Evolutionary conservation across 2,888 invertebrate species (phyloP).

Genomic region (Gymnocheta viridis): DNA sequence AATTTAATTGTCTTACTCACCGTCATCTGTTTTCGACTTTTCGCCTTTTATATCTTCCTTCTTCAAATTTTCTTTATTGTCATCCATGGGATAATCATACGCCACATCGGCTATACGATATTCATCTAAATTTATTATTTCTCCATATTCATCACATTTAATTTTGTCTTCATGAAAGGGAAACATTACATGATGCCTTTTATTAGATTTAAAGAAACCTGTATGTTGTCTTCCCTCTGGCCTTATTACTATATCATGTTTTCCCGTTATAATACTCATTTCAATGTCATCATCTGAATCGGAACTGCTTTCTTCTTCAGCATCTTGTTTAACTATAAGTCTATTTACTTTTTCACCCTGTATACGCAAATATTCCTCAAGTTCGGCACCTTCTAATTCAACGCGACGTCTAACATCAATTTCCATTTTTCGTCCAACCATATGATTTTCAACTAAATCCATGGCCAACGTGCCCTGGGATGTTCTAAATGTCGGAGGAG

Average conservation of each 20-base stretch:
- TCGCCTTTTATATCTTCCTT: constrained; percentile 74
- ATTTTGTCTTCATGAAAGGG: constrained; percentile 96
- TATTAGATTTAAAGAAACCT: constrained; percentile 93
- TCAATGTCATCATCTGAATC: constrained; percentile 92
- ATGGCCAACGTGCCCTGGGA: constrained; percentile 91
- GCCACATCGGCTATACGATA: constrained; percentile 90
- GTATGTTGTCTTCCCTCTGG: constrained; percentile 86
- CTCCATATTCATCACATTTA: constrained; percentile 97
- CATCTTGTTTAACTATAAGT: constrained; percentile 84
- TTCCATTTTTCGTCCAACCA: constrained; percentile 87
- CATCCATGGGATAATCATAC: constrained; percentile 77
- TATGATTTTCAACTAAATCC: constrained; percentile 90
- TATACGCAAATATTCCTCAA: constrained; percentile 88
- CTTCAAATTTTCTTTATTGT: constrained; percentile 80
- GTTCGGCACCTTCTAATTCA: constrained; percentile 89
- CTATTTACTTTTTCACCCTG: constrained; percentile 84
- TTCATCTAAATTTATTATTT: constrained; percentile 95
- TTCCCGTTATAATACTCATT: constrained; percentile 91
- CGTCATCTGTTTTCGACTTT: constrained; percentile 71
- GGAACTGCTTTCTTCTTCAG: constrained; percentile 87
- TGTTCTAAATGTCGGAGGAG: constrained; percentile 83
- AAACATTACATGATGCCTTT: constrained; percentile 98
- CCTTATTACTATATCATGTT: constrained; percentile 94
- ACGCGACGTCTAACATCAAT: constrained; percentile 87
- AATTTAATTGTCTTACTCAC: constrained; percentile 36